Evolutionary conservation across 2,888 invertebrate species (phyloP).

Genomic region (Drosophila siamana): DNA sequence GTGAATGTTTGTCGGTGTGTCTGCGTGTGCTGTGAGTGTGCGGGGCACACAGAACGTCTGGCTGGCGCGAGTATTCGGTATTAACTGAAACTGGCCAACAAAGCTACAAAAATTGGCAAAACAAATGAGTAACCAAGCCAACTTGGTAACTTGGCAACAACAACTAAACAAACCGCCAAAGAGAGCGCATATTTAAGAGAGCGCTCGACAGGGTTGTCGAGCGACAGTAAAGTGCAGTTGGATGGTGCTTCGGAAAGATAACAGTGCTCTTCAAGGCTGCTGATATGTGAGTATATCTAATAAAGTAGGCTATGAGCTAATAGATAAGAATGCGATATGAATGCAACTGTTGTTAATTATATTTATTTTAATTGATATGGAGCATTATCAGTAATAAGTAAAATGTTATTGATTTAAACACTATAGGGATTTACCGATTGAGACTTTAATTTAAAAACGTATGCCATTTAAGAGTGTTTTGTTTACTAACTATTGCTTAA

Average conservation of each 20-base stretch:
- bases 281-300: constrained; percentile 14
- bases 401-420: too few relatives aligned
- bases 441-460: too few relatives aligned
- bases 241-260: constrained; percentile 5
- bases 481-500: too few relatives aligned
- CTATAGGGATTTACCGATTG: too few relatives aligned
- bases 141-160: constrained; percentile 75
- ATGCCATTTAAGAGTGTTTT: too few relatives aligned
- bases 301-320: background rate
- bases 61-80: constrained; percentile 74
- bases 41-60: constrained; percentile 59
- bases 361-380: too few relatives aligned
- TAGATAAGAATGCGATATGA: constrained; percentile 31
- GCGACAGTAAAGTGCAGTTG: background rate
- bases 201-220: constrained; percentile 42
- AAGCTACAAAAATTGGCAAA: constrained; percentile 78
- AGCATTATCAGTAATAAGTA: too few relatives aligned
- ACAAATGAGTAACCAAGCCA: constrained; percentile 81
- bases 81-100: constrained; percentile 66
- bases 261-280: constrained; percentile 46
- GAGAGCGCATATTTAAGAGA: constrained; percentile 35
- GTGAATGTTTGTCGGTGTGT: background rate
- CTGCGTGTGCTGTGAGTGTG: constrained; percentile 14
- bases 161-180: constrained; percentile 42
- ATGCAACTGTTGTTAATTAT: constrained; percentile 10